A percentile compares a stretch with the other conserved stretches of the same genome.
phyloP scores from a whole-genome alignment of 2,888 invertebrate species.

The Bombylius discolor region DNA sequence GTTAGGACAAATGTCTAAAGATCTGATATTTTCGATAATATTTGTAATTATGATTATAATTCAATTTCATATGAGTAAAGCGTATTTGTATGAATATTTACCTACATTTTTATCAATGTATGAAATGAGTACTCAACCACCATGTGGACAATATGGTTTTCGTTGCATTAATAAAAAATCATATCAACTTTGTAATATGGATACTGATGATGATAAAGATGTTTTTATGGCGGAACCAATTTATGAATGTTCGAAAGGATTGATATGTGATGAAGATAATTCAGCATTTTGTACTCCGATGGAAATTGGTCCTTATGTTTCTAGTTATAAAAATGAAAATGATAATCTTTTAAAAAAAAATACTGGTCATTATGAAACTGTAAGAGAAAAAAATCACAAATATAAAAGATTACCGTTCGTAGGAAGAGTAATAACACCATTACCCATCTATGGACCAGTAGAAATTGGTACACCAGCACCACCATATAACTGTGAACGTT shows the following conservation, averaged over 20 bases:
- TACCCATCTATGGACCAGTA: conserved; percentile 1
- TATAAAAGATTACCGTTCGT: not conserved
- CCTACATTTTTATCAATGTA: too few species aligned
- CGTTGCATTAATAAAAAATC: conserved; percentile 14
- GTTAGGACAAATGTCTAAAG: too few species aligned
- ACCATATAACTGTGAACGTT: conserved; percentile 14
- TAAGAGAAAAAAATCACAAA: not conserved
- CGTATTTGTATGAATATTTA: too few species aligned
- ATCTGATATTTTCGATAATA: too few species aligned
- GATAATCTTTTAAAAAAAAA: not conserved
- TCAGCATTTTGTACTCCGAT: conserved; percentile 17
- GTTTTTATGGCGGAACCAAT: not conserved
- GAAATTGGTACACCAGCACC: conserved; percentile 1
- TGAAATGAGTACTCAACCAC: not conserved
- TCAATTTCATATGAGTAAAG: too few species aligned
- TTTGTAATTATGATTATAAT: too few species aligned
- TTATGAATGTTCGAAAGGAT: conserved; percentile 14
- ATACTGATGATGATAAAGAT: conserved; percentile 12
- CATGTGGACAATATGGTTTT: conserved; percentile 19
- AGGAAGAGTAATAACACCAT: not conserved
- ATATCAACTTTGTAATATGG: conserved; percentile 14
- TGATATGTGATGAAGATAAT: conserved; percentile 18
- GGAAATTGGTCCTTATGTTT: conserved; percentile 6
- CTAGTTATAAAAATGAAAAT: not conserved
- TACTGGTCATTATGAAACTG: not conserved